A percentile compares a stretch with the other conserved stretches of the same genome.
These are phyloP conservation scores for Parelbella ahira DNA, from an alignment of 2,888 invertebrate species.

Conservation along the genomic window DNA sequence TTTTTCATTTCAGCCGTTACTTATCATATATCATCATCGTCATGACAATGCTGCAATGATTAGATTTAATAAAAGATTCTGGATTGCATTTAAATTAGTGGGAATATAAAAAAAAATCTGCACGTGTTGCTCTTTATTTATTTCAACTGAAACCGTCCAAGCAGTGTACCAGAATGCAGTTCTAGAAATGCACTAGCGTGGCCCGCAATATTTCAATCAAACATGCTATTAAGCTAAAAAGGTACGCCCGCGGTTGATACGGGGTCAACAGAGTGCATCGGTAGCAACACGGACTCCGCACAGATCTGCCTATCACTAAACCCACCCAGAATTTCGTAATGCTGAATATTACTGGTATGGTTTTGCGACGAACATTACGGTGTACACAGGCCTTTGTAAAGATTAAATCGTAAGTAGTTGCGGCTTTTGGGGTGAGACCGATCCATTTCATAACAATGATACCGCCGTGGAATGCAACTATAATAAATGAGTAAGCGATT, in stretches of 20 bases:
- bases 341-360: conserved; percentile 1
- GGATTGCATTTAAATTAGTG: no score
- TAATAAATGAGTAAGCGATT: conserved; percentile 18
- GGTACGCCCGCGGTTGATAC: conserved; percentile 11
- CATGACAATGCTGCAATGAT: no score
- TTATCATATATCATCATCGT: no score
- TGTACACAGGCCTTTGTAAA: neutral
- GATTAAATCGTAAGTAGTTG: conserved; percentile 4
- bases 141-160: conserved; percentile 1
- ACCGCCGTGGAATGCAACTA: conserved; percentile 18
- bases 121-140: no score
- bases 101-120: no score
- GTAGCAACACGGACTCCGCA: conserved; percentile 5
- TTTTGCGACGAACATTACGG: conserved; percentile 1
- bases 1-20: no score
- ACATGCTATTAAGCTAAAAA: conserved; percentile 24
- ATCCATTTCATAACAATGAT: conserved; percentile 9
- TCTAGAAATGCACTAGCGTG: conserved; percentile 3
- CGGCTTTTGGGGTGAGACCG: conserved; percentile 2
- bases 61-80: no score
- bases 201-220: conserved; percentile 18
- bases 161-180: neutral
- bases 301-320: conserved; percentile 18
- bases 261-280: conserved; percentile 19
- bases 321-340: conserved; percentile 15